Percentiles rank a stretch among this genome's conserved stretches.
phyloP scores from a whole-genome alignment of 2,888 invertebrate species.

The Oscheius sp. region DNA sequence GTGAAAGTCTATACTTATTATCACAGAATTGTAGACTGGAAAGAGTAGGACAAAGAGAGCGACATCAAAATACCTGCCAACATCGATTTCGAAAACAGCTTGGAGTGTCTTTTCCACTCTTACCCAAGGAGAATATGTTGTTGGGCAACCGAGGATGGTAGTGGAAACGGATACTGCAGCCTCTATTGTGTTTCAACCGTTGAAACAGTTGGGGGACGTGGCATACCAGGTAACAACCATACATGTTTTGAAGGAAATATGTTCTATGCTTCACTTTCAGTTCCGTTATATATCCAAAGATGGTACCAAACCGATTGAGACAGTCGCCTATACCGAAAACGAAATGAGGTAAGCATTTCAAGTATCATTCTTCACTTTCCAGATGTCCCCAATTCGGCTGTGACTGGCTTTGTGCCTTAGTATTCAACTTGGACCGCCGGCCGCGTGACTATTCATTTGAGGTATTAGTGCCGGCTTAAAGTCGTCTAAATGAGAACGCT shows the following conservation, averaged over 20 bases:
- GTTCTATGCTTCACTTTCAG: constrained; percentile 35
- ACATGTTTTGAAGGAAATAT: not conserved
- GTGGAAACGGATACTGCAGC: constrained; percentile 62
- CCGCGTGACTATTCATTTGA: constrained; percentile 59
- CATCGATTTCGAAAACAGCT: constrained; percentile 44
- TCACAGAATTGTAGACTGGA: not conserved
- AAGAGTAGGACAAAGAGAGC: constrained; percentile 4
- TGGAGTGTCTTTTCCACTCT: constrained; percentile 63
- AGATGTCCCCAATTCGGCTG: constrained; percentile 64
- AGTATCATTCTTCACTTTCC: not conserved
- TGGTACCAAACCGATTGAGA: constrained; percentile 42
- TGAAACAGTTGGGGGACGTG: constrained; percentile 47
- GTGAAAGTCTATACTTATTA: not conserved
- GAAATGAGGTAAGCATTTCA: constrained; percentile 1
- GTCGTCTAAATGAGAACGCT: constrained; percentile 9
- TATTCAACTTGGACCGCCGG: constrained; percentile 56
- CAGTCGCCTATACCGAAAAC: constrained; percentile 51
- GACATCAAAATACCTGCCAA: constrained; percentile 16
- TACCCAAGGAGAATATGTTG: constrained; percentile 47
- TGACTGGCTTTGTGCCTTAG: constrained; percentile 58
- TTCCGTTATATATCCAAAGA: constrained; percentile 57
- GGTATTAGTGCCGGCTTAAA: constrained; percentile 21
- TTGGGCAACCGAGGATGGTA: constrained; percentile 57
- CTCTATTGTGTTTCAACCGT: constrained; percentile 63
- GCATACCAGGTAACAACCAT: constrained; percentile 52